Evolutionary conservation across 2,113 vertebrate genomes (phyloP).

Genomic region (Tragelaphus strepsiceros): DNA sequence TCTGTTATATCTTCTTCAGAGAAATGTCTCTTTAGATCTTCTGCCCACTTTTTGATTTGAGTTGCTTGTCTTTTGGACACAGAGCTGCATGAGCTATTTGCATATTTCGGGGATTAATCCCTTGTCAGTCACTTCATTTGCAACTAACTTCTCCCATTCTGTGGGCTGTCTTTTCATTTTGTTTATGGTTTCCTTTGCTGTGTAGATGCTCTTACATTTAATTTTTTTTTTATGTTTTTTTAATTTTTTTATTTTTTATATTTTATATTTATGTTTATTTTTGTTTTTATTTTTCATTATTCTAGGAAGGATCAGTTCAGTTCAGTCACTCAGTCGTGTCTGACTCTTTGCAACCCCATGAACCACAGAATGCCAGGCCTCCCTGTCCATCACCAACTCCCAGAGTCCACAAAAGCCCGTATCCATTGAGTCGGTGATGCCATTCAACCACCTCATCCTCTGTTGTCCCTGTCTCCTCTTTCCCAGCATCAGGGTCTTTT

Average conservation of each 20-base stretch:
- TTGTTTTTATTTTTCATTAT: background rate
- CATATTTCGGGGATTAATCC: background rate
- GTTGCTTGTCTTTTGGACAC: background rate
- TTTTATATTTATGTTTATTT: background rate
- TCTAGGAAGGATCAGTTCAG: background rate
- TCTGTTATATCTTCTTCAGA: background rate
- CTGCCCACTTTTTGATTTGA: background rate
- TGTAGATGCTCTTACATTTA: background rate
- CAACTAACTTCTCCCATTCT: background rate
- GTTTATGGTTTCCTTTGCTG: background rate
- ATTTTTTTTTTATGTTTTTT: too few species aligned
- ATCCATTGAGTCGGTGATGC: too few species aligned
- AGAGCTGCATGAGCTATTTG: background rate
- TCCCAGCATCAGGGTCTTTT: too few species aligned
- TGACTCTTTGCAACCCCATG: too few species aligned
- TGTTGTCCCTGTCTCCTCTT: rapidly evolving
- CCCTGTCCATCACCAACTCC: too few species aligned
- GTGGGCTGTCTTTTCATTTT: background rate
- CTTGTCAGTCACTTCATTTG: background rate
- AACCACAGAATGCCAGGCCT: too few species aligned
- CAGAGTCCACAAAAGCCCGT: too few species aligned
- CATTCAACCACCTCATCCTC: too few species aligned
- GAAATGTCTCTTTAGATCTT: background rate
- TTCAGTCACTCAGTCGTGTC: too few species aligned
- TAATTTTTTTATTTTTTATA: too few species aligned